Evolutionary conservation across 2,888 invertebrate species (phyloP).

Genomic region (Drosophila austrosaltans): DNA sequence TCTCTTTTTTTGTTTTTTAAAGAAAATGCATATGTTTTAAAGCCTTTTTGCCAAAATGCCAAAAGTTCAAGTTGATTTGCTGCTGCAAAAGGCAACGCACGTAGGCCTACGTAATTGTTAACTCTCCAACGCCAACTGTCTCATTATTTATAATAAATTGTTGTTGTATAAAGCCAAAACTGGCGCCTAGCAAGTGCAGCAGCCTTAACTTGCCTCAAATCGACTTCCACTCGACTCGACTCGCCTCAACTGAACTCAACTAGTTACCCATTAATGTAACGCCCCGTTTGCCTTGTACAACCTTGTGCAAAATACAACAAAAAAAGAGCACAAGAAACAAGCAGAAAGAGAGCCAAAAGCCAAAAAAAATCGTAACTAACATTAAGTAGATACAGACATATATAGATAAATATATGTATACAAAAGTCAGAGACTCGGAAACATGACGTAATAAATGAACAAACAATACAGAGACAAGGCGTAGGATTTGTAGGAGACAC

Average conservation of each 20-base stretch:
- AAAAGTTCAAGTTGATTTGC: conserved; percentile 42
- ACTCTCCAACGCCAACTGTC: conserved; percentile 39
- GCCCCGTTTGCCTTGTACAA: conserved; percentile 76
- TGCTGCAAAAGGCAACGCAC: conserved; percentile 27
- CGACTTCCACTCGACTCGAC: conserved; percentile 4
- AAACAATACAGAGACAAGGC: conserved; percentile 40
- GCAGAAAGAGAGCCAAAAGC: conserved; percentile 30
- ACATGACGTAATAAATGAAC: conserved; percentile 59
- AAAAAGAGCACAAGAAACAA: conserved; percentile 7
- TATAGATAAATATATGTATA: neutral
- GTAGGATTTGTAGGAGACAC: conserved; percentile 62
- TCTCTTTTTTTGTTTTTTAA: too few relatives aligned
- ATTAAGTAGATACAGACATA: conserved; percentile 12
- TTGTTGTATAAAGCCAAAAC: conserved; percentile 46
- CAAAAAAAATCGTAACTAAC: conserved; percentile 2
- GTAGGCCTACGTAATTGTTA: conserved; percentile 49
- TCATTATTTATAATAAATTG: conserved; percentile 55
- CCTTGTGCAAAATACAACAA: conserved; percentile 56
- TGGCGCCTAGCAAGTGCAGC: conserved; percentile 50
- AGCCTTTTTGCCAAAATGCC: conserved; percentile 22
- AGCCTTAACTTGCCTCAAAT: too few relatives aligned
- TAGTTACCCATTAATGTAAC: conserved; percentile 75
- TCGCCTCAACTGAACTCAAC: conserved; percentile 48
- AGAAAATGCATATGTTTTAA: neutral
- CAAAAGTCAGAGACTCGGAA: conserved; percentile 38